phyloP scores from a whole-genome alignment of 2,797 vertebrate species.

The Tokudaia tokunoshimensis region DNA sequence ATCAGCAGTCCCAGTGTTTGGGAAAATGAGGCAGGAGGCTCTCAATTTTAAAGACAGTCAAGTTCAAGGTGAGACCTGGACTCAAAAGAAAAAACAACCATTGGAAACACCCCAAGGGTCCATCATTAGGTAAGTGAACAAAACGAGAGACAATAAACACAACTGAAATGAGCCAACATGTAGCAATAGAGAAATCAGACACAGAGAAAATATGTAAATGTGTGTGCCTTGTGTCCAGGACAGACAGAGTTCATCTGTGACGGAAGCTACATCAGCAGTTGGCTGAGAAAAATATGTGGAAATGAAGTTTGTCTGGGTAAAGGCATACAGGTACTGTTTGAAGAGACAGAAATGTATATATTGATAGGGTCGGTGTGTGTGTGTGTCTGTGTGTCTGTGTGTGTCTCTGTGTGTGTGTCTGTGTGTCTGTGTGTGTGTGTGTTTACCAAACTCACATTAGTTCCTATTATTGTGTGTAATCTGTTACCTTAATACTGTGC shows the following conservation, averaged over 20 bases:
- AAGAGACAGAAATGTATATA: not conserved
- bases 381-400: not conserved
- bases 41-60: not conserved
- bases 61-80: not conserved
- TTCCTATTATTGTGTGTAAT: not conserved
- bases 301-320: not conserved
- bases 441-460: slow-evolving; percentile 23
- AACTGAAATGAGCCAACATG: not conserved
- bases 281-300: not conserved
- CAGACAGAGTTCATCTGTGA: not conserved
- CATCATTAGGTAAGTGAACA: not conserved
- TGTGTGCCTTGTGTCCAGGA: not conserved
- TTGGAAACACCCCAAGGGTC: not conserved
- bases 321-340: not conserved
- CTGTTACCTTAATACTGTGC: not conserved
- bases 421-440: not conserved
- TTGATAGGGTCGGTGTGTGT: not conserved
- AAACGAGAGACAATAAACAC: not conserved
- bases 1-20: not conserved
- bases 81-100: not conserved
- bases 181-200: not conserved
- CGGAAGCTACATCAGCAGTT: not conserved
- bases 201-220: not conserved
- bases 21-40: not conserved
- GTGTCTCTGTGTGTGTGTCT: not conserved